Evolutionary conservation across 2,113 vertebrate genomes (phyloP), one percentile per base, ranked within the genome.

Genomic region (Bagarius yarrelli): DNA sequence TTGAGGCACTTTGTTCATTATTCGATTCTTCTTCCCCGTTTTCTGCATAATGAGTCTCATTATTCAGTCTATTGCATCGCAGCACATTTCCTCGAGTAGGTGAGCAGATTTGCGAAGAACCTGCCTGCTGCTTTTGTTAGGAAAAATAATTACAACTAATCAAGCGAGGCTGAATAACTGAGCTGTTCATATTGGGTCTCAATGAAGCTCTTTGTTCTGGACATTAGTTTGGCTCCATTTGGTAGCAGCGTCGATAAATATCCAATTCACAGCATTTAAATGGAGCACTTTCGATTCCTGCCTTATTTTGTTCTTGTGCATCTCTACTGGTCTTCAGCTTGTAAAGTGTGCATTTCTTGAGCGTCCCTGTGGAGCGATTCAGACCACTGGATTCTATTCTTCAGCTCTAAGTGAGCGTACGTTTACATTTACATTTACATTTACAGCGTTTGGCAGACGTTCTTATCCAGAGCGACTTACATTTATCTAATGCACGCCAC

Each of bases 201-300:
- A n/a, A 36, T 67, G 60, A 59, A 83, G 25, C 18, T 34, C 40
- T 80, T 66, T 72, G 67, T 32, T 71, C 61, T 47, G 18, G 27
- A 67, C 44, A 27, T 73, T 66, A 56, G 34, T 72, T 30, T 11
- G 23, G 55, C 64, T 50, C 50, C 18, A 40, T 30, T 44, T 63
- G 15, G 73, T 53, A 59, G 59, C 60, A 81, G 25, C 53, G 36
- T 52, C 55, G 52, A 60, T 53, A 59, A 66, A 40, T 83, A 63
- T 73, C 44, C 60, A 73, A 70, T 57, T 83, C 74, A 81, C 40
- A 82, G 73, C 83, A 27, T 73, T 81, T 83, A 67, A 83, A 30
- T 50, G 30, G 15, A 53, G 34, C 50, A 59, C 66, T 80, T 79
- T 80, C 86, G 84, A 83, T 87, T 88, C 63, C 32, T 85, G 59